Conservation (phyloP, 2,797 vertebrate species). For the Mormyrus proboscirostris region DNA sequence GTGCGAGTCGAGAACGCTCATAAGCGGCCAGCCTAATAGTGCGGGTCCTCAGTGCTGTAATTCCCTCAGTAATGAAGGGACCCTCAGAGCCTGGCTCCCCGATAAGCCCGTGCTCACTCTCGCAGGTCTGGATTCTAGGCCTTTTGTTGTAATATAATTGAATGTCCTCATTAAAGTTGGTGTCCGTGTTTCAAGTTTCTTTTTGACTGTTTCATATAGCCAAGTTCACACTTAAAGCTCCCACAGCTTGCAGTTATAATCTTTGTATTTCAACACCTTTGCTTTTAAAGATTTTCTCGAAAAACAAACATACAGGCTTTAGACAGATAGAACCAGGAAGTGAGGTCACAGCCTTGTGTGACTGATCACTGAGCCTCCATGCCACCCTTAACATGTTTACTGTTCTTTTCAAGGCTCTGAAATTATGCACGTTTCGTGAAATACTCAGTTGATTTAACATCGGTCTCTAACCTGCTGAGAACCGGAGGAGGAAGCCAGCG, state of each 20-base stretch:
- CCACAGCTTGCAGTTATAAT: background rate
- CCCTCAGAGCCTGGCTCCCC: background rate
- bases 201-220: background rate
- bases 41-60: background rate
- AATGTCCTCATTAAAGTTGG: background rate
- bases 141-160: background rate
- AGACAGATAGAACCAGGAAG: background rate
- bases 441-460: background rate
- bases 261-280: background rate
- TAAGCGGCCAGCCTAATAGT: background rate
- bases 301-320: background rate
- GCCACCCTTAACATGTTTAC: background rate
- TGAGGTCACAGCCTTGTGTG: background rate
- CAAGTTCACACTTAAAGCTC: background rate
- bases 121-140: background rate
- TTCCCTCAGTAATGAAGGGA: background rate
- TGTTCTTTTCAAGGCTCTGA: background rate
- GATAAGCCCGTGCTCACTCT: background rate
- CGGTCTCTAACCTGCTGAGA: background rate
- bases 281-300: background rate
- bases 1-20: background rate
- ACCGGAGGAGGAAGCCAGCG: background rate
- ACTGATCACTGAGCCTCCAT: background rate
- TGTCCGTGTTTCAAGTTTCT: background rate
- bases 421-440: background rate